Evolutionary conservation across 2,797 vertebrate species (phyloP).

Genomic region (Garrulus glandarius): DNA sequence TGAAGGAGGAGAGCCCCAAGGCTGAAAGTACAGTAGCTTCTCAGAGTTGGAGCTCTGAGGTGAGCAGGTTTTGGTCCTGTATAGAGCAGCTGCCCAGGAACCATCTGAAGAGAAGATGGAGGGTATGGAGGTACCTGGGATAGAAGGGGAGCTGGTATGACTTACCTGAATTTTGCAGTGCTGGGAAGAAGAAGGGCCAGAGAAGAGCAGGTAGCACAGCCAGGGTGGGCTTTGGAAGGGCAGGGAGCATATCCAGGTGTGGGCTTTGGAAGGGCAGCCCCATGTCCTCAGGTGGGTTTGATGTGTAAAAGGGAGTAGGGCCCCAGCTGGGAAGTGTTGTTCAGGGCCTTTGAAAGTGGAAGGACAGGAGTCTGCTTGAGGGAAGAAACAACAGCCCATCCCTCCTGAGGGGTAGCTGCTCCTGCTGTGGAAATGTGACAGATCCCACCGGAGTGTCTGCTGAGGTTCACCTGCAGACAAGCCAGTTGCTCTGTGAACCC

Average conservation of each 20-base stretch:
- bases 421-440: fast-evolving
- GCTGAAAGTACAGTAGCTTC: fast-evolving
- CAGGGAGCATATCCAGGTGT: not conserved
- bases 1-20: fast-evolving
- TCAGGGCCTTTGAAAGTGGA: not conserved
- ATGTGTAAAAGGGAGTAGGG: too few relatives aligned
- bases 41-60: not conserved
- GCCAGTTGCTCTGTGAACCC: not conserved
- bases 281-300: fast-evolving
- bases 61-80: not conserved
- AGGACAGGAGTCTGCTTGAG: not conserved
- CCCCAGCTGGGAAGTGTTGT: fast-evolving
- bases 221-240: not conserved
- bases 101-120: not conserved
- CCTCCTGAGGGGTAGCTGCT: not conserved
- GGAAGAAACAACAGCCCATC: not conserved
- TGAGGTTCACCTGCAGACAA: not conserved
- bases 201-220: not conserved
- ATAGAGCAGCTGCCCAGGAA: not conserved
- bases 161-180: fast-evolving
- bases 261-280: not conserved
- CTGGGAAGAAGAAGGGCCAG: not conserved
- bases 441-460: fast-evolving
- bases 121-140: fast-evolving
- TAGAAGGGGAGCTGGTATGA: too few relatives aligned